Evolutionary conservation across 2,888 invertebrate species (phyloP), one percentile per base, ranked within the genome.

Genomic region (Drosophila subquinaria): DNA sequence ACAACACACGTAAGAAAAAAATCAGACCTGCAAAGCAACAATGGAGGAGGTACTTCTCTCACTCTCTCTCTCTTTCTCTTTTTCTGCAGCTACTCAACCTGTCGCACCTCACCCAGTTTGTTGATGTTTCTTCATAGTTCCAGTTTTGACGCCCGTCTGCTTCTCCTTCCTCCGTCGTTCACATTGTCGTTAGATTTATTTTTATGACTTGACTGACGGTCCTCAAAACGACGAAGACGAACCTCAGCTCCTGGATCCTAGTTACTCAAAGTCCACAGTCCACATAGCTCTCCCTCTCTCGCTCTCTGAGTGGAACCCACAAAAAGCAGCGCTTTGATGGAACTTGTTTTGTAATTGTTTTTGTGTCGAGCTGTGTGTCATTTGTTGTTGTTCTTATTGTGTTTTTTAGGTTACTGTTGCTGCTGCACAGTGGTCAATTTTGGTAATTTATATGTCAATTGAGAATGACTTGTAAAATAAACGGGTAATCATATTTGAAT

Each of bases 311-410:
- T 47, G 76, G 64, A 45, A 65, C 43, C 73, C 53, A 52, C 65
- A 73, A 65, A 69, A 72, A 72, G 55, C 65, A 62, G 40, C 51
- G 68, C 66, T 76, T 74, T 81, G 73, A 78, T 73, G 72, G 51
- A 84, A 84, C 89, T 87, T 81, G 84, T 71, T 81, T 78, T 81
- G 84, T n/a, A n/a, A n/a, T n/a, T n/a, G n/a, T n/a, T n/a, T n/a
- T n/a, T n/a, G n/a, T n/a, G n/a, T n/a, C n/a, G n/a, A n/a, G n/a
- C n/a, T n/a, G n/a, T n/a, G n/a, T n/a, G n/a, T n/a, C n/a, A n/a
- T n/a, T n/a, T n/a, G n/a, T n/a, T n/a, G n/a, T n/a, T n/a, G n/a
- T n/a, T n/a, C n/a, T n/a, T n/a, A n/a, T n/a, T n/a, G n/a, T n/a
- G n/a, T n/a, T n/a, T n/a, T n/a, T n/a, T n/a, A n/a, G n/a, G n/a